Conservation (phyloP, 92 coral and sea anemone species). For the Nematostella vectensis region DNA sequence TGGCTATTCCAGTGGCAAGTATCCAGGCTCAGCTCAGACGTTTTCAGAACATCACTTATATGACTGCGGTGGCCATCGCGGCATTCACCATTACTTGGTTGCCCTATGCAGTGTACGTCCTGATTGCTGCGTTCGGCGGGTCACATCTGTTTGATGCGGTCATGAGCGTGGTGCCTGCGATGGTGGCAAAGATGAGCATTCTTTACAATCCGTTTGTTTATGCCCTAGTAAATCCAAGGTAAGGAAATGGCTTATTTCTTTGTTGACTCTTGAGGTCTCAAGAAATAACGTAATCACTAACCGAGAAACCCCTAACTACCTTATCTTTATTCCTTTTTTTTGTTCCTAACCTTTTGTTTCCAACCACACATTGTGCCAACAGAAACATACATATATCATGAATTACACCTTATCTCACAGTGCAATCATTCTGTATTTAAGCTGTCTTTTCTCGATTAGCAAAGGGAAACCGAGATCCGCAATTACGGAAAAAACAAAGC, state of each 20-base stretch:
- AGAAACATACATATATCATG: too few species aligned
- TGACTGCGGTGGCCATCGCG: slow-evolving; percentile 33
- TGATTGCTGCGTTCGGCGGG: slow-evolving; percentile 38
- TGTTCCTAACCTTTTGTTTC: too few species aligned
- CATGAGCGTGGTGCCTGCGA: slow-evolving; percentile 25
- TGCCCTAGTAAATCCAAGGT: slow-evolving; percentile 54
- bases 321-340: too few species aligned
- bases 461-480: too few species aligned
- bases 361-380: too few species aligned
- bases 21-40: slow-evolving; percentile 9
- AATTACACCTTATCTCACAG: too few species aligned
- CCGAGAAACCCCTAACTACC: too few species aligned
- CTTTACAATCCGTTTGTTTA: slow-evolving; percentile 53
- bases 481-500: too few species aligned
- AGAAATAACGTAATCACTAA: too few species aligned
- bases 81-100: slow-evolving; percentile 46
- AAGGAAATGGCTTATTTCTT: slow-evolving; percentile 4
- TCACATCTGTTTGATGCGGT: slow-evolving; percentile 15
- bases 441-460: too few species aligned
- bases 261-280: too few species aligned
- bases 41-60: slow-evolving; percentile 23
- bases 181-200: slow-evolving; percentile 52
- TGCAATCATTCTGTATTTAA: too few species aligned
- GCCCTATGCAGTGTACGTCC: slow-evolving; percentile 44
- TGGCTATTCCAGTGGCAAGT: slow-evolving; percentile 7